These are phyloP conservation scores for Cantharis nigra DNA, from an alignment of 2,888 invertebrate species.

Conservation along the genomic window DNA sequence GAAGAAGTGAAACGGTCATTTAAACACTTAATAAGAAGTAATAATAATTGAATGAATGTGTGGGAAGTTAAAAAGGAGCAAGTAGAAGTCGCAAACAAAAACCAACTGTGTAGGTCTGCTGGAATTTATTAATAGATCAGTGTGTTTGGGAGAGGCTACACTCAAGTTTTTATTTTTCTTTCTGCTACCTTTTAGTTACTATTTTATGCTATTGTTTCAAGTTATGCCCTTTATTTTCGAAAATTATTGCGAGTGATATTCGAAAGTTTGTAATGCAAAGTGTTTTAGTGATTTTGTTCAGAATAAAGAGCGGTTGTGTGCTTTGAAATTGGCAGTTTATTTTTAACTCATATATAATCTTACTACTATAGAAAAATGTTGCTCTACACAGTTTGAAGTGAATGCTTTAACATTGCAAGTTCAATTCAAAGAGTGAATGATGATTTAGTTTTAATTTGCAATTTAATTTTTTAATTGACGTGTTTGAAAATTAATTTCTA, in stretches of 20 bases:
- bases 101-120: constrained; percentile 48
- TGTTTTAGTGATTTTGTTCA: not conserved
- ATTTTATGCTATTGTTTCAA: not conserved
- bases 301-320: not conserved
- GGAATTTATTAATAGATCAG: constrained; percentile 53
- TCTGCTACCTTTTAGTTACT: constrained; percentile 5
- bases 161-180: constrained; percentile 21
- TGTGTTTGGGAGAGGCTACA: constrained; percentile 43
- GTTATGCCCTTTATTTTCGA: not conserved
- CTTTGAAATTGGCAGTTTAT: not conserved
- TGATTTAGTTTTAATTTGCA: not conserved
- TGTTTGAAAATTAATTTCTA: constrained; percentile 26
- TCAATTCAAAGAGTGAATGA: not conserved
- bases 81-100: constrained; percentile 47
- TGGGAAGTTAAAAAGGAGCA: constrained; percentile 42
- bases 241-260: not conserved
- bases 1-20: constrained; percentile 19
- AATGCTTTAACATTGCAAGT: not conserved
- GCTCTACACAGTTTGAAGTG: not conserved
- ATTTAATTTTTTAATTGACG: not conserved
- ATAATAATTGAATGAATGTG: constrained; percentile 36
- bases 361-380: not conserved
- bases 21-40: constrained; percentile 15
- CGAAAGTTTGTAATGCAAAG: not conserved
- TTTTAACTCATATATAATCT: not conserved